Conservation (phyloP, 2,113 vertebrate genomes). For the Cyprichromis sp. region DNA sequence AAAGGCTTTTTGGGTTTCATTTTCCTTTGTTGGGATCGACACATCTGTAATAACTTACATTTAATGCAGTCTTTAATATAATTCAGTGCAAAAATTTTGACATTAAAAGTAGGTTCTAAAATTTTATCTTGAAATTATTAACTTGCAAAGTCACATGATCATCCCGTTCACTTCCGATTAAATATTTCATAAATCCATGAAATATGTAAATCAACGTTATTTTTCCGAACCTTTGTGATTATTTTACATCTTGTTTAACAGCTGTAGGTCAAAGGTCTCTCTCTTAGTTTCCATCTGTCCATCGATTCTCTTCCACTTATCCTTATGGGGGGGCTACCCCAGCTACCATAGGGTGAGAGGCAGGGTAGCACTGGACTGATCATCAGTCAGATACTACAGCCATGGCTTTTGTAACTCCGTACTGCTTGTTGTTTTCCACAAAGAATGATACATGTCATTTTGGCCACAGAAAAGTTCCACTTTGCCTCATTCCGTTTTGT, state of each 20-base stretch:
- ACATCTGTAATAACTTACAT: neutral
- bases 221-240: neutral
- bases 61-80: neutral
- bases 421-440: neutral
- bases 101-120: neutral
- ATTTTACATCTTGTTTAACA: neutral
- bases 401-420: neutral
- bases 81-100: neutral
- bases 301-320: neutral
- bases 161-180: neutral
- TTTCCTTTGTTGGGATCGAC: neutral
- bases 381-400: neutral
- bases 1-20: neutral
- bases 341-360: neutral
- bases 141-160: neutral
- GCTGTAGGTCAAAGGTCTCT: neutral
- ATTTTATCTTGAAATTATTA: neutral
- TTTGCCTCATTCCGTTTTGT: rapidly evolving
- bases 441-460: neutral
- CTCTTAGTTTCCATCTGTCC: neutral
- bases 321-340: neutral
- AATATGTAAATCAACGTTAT: neutral
- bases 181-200: rapidly evolving
- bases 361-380: neutral
- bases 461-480: neutral